Percentiles rank a stretch among this genome's conserved stretches.
phyloP scores from a whole-genome alignment of 2,113 vertebrate genomes.

The Phrynosoma blainvillii region DNA sequence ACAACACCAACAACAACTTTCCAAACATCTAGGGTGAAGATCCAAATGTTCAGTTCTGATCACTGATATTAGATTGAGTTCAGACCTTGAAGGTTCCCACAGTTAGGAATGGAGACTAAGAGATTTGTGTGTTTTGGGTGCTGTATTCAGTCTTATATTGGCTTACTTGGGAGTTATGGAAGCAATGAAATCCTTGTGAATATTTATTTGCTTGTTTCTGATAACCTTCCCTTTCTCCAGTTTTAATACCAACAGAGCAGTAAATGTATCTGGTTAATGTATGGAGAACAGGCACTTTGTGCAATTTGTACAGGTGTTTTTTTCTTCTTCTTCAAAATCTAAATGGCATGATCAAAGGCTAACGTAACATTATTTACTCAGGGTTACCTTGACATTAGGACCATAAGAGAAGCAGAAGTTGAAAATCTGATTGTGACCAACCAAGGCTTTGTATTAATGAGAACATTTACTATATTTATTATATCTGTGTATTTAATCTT shows the following conservation, averaged over 20 bases:
- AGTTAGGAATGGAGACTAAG: neutral
- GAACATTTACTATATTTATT: neutral
- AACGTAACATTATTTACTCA: neutral
- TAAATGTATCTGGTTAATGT: neutral
- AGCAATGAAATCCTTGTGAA: neutral
- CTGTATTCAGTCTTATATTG: too few species aligned
- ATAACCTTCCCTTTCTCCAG: neutral
- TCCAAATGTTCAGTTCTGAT: neutral
- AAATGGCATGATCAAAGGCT: neutral
- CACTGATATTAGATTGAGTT: neutral
- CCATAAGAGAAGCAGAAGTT: neutral
- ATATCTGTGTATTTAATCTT: neutral
- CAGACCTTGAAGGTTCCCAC: neutral
- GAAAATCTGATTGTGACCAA: neutral
- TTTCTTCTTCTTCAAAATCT: neutral
- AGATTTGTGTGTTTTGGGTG: neutral
- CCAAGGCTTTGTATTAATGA: neutral
- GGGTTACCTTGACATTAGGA: conserved; percentile 10
- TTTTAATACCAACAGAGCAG: neutral
- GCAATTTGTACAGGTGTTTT: neutral
- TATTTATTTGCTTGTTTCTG: neutral
- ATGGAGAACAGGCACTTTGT: neutral
- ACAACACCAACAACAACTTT: neutral
- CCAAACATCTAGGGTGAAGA: neutral
- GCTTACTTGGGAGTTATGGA: neutral